A percentile compares a stretch with the other conserved stretches of the same genome.
phyloP scores from a whole-genome alignment of 2,888 invertebrate genomes.

The Adineta ricciae region DNA sequence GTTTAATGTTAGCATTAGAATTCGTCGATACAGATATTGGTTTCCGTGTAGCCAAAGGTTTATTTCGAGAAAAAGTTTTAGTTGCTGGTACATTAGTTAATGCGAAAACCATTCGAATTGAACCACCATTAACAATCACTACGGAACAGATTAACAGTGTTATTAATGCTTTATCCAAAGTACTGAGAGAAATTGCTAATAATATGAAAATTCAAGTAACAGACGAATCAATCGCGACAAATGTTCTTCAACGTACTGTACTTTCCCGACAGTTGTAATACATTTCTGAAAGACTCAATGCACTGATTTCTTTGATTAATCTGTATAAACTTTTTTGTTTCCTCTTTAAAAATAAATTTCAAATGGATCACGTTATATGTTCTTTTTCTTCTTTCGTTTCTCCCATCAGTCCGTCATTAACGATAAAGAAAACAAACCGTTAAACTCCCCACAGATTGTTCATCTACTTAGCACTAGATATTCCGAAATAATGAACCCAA shows the following conservation, averaged over 20 bases:
- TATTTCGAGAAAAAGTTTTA: conserved; percentile 1
- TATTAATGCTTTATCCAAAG: background rate
- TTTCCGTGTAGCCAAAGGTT: background rate
- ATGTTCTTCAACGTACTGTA: background rate
- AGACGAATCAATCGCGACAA: background rate
- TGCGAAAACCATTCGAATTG: conserved; percentile 6
- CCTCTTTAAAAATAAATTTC: no score
- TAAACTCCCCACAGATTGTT: no score
- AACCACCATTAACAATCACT: conserved; percentile 13
- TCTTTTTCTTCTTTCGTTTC: no score
- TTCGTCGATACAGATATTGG: background rate
- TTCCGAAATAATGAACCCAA: background rate
- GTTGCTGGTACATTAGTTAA: conserved; percentile 6
- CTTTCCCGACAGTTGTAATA: background rate
- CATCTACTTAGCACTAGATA: background rate
- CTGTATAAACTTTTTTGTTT: no score
- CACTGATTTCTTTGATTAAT: no score
- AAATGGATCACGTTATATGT: no score
- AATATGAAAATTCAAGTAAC: background rate
- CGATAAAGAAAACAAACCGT: no score
- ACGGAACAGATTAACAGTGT: background rate
- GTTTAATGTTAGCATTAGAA: conserved; percentile 21
- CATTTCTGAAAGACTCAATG: no score
- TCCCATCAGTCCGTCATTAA: no score
- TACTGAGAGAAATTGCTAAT: background rate